Evolutionary conservation across 2,888 invertebrate species (phyloP).

Genomic region (Napeogenes sylphis): DNA sequence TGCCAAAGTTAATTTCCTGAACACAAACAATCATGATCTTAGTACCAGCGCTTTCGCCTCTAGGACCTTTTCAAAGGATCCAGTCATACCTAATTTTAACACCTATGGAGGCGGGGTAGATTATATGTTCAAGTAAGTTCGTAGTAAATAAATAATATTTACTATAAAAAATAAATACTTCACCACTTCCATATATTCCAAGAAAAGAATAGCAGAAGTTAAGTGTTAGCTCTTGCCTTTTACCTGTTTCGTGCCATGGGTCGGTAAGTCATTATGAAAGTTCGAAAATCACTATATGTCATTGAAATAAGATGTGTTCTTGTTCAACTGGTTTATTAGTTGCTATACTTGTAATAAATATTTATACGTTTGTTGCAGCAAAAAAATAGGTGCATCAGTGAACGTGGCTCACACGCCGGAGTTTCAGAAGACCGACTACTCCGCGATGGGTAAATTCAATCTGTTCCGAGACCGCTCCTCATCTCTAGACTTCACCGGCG

Average conservation of each 20-base stretch:
- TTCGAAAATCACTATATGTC: too few species aligned
- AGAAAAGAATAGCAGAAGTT: too few species aligned
- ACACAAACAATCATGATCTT: conserved; percentile 42
- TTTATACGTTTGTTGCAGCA: conserved; percentile 32
- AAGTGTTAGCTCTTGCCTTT: too few species aligned
- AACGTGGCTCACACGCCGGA: conserved; percentile 39
- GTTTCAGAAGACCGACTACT: conserved; percentile 40
- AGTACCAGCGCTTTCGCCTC: conserved; percentile 43
- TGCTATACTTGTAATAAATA: neutral
- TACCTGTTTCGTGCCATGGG: too few species aligned
- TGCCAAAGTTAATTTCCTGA: conserved; percentile 41
- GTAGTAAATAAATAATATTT: neutral
- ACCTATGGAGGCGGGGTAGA: conserved; percentile 42
- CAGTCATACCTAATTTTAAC: conserved; percentile 39
- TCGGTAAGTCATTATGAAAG: too few species aligned
- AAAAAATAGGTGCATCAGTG: conserved; percentile 41
- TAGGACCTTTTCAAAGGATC: conserved; percentile 38
- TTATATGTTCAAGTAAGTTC: conserved; percentile 43
- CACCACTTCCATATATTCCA: too few species aligned
- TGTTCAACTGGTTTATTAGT: too few species aligned
- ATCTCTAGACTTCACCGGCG: conserved; percentile 42
- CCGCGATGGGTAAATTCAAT: conserved; percentile 43
- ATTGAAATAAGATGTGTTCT: too few species aligned
- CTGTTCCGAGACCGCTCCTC: conserved; percentile 38
- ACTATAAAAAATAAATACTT: neutral